phyloP scores from a whole-genome alignment of 2,888 invertebrate species.

The Eustalomyia histrio region DNA sequence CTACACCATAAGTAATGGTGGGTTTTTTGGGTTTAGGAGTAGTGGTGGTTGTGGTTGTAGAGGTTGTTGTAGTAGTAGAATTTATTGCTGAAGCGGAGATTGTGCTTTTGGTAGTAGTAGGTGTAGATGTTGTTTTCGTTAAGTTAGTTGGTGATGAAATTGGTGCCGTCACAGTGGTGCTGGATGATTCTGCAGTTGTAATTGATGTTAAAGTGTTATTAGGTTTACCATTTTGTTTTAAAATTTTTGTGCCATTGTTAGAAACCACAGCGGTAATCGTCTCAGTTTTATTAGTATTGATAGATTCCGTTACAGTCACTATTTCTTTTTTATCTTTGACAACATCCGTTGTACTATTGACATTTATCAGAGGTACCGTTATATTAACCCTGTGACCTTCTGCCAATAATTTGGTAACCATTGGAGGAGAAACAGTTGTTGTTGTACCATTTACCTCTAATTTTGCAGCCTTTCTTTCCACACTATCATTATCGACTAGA shows the following conservation, averaged over 20 bases:
- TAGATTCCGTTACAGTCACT: neutral
- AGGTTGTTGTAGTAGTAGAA: constrained; percentile 70
- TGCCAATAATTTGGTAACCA: constrained; percentile 2
- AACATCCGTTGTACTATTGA: neutral
- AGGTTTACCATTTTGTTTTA: neutral
- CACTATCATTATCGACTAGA: constrained; percentile 23
- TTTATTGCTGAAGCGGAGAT: constrained; percentile 65
- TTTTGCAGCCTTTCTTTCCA: neutral
- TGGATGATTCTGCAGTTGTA: neutral
- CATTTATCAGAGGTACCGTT: neutral
- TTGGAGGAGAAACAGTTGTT: neutral
- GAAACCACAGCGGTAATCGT: neutral
- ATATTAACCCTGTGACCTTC: constrained; percentile 18
- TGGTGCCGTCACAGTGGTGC: neutral
- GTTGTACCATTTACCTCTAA: neutral
- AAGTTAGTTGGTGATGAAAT: neutral
- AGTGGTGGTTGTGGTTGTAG: constrained; percentile 73
- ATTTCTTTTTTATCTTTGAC: neutral
- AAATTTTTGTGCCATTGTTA: constrained; percentile 25
- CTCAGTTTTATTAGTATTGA: neutral
- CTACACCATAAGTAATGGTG: constrained; percentile 79
- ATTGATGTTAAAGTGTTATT: constrained; percentile 7
- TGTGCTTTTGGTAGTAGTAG: neutral
- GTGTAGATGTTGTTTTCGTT: constrained; percentile 4
- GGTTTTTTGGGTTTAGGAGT: constrained; percentile 81